phyloP scores from a whole-genome alignment of 1,140 invertebrate genomes.

The Samia ricini region DNA sequence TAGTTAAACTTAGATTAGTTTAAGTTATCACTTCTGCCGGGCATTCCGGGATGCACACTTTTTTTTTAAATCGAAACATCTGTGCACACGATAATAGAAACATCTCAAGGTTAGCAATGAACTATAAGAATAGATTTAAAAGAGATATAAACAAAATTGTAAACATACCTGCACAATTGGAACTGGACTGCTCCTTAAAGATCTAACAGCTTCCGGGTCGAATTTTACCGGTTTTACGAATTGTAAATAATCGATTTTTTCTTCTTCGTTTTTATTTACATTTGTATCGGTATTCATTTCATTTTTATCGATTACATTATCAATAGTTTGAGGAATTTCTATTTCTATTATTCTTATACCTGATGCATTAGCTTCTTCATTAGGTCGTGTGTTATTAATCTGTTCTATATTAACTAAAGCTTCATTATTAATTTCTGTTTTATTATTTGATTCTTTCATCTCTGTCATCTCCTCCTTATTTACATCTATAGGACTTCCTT shows the following conservation, averaged over 20 bases:
- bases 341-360: too few relatives aligned
- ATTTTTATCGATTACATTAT: too few relatives aligned
- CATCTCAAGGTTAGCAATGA: neutral
- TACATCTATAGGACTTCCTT: neutral
- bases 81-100: too few relatives aligned
- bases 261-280: conserved; percentile 18
- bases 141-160: too few relatives aligned
- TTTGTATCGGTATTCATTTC: neutral
- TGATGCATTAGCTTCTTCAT: too few relatives aligned
- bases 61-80: too few relatives aligned
- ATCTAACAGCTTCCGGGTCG: conserved; percentile 6
- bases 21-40: too few relatives aligned
- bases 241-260: conserved; percentile 3
- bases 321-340: too few relatives aligned
- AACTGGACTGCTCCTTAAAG: neutral
- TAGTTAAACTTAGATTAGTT: too few relatives aligned
- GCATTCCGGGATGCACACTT: too few relatives aligned
- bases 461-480: neutral
- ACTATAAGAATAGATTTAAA: too few relatives aligned
- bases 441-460: conserved; percentile 2
- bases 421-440: neutral
- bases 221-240: conserved; percentile 8
- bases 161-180: neutral
- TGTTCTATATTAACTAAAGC: conserved; percentile 5
- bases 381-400: neutral